Evolutionary conservation across 2,797 vertebrate genomes (phyloP).

Genomic region (Lacerta viridis): DNA sequence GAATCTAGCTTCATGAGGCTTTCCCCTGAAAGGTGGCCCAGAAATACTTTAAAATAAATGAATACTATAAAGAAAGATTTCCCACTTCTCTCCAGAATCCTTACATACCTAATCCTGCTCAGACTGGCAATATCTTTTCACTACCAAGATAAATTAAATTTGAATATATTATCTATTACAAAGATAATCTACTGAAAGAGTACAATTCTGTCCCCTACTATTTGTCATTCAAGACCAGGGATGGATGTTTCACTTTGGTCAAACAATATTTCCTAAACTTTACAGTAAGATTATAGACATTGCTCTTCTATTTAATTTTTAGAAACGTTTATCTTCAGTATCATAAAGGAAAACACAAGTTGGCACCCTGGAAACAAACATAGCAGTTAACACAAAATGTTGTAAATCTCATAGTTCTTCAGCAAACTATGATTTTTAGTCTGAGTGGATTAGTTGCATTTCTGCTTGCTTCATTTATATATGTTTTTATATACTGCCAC

Average conservation of each 20-base stretch:
- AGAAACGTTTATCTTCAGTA: background rate
- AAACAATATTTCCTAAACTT: background rate
- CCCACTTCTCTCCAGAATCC: background rate
- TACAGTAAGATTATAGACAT: background rate
- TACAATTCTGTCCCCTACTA: background rate
- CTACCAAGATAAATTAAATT: background rate
- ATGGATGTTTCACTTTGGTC: background rate
- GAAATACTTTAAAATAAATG: no score
- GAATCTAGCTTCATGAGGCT: no score
- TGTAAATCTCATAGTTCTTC: background rate
- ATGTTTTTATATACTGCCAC: no score
- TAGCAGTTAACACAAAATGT: background rate
- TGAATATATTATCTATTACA: background rate
- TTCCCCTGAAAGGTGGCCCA: no score
- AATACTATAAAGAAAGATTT: background rate
- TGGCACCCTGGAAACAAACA: background rate
- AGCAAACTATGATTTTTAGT: background rate
- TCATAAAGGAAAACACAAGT: background rate
- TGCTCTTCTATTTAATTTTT: background rate
- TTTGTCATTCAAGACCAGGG: background rate
- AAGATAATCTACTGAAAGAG: background rate
- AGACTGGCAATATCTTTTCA: background rate
- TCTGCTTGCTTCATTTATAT: background rate
- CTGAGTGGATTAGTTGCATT: background rate
- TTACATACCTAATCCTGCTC: background rate